Percentiles rank a stretch among this genome's conserved stretches.
Conservation (phyloP, 2,888 invertebrate species). For the Lathronympha strigana region DNA sequence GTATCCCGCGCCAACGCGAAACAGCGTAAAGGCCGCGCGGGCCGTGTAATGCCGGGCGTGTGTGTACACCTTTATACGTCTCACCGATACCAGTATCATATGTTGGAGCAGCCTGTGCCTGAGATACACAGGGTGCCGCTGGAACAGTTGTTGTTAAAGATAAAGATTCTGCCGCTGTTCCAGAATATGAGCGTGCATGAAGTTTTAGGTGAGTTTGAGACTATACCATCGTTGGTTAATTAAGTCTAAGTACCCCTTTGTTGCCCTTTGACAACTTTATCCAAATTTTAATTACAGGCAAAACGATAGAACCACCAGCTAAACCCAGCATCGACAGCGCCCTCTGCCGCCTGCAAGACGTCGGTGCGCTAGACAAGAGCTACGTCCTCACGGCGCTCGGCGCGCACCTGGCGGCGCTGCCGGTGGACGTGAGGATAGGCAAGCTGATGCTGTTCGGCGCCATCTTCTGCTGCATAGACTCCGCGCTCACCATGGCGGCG, state of each 20-base stretch:
- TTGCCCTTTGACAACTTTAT: neutral
- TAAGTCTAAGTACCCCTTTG: neutral
- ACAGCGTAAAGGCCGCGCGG: slow-evolving; percentile 95
- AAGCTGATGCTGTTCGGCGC: slow-evolving; percentile 96
- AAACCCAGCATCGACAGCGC: slow-evolving; percentile 88
- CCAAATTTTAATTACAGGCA: slow-evolving; percentile 68
- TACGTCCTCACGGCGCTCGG: slow-evolving; percentile 93
- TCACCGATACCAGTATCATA: slow-evolving; percentile 86
- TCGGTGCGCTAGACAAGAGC: slow-evolving; percentile 91
- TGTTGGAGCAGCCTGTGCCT: slow-evolving; percentile 91
- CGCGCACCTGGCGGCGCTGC: slow-evolving; percentile 93
- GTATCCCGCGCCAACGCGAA: slow-evolving; percentile 95
- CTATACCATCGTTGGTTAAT: neutral
- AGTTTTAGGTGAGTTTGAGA: slow-evolving; percentile 73
- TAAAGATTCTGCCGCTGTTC: slow-evolving; percentile 87
- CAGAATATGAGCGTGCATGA: slow-evolving; percentile 78
- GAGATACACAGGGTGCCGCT: slow-evolving; percentile 96
- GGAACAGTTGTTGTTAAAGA: slow-evolving; percentile 90
- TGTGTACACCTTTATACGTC: slow-evolving; percentile 94
- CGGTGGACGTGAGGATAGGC: slow-evolving; percentile 96
- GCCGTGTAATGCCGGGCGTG: slow-evolving; percentile 94
- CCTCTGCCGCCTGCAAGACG: slow-evolving; percentile 87
- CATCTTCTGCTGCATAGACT: slow-evolving; percentile 96
- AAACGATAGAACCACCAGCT: slow-evolving; percentile 90
- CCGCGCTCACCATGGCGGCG: slow-evolving; percentile 95